These are phyloP conservation scores for Scolopax mira DNA, from an alignment of 2,113 vertebrate species.

Conservation along the genomic window DNA sequence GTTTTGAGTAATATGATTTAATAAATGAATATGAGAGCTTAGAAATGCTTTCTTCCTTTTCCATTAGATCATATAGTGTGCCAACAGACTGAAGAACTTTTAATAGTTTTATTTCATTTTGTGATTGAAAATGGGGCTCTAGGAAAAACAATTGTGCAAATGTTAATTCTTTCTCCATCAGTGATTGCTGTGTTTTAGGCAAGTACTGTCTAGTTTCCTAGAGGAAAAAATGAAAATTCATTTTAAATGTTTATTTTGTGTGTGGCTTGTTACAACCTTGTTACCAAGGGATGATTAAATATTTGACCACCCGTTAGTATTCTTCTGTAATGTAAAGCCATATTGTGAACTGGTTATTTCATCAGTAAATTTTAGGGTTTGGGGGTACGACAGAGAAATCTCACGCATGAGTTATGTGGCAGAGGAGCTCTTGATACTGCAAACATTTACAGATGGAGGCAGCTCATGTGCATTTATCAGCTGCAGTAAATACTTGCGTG, in stretches of 20 bases:
- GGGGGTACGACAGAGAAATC: not conserved
- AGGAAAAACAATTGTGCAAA: constrained; percentile 54
- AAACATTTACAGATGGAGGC: not conserved
- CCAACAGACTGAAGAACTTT: constrained; percentile 42
- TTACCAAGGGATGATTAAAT: constrained; percentile 31
- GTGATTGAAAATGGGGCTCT: constrained; percentile 58
- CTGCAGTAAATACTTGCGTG: not conserved
- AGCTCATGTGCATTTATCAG: not conserved
- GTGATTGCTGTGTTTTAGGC: constrained; percentile 39
- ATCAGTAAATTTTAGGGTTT: not conserved
- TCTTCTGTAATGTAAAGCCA: not conserved
- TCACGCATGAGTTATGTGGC: not conserved
- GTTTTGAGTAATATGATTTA: constrained; percentile 49
- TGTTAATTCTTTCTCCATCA: constrained; percentile 60
- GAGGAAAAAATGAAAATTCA: constrained; percentile 37
- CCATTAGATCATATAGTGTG: constrained; percentile 27
- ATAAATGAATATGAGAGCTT: constrained; percentile 40
- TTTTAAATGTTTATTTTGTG: constrained; percentile 26
- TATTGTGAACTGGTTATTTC: not conserved
- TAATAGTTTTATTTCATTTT: constrained; percentile 59
- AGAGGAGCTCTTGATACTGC: not conserved
- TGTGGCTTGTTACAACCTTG: constrained; percentile 12
- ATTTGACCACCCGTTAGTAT: constrained; percentile 2
- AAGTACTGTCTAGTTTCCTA: constrained; percentile 33
- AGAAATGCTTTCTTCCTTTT: constrained; percentile 18